Percentiles rank a stretch among this genome's conserved stretches.
These are phyloP conservation scores for Ericerus pela DNA, from an alignment of 1,140 invertebrate species.

Conservation along the genomic window DNA sequence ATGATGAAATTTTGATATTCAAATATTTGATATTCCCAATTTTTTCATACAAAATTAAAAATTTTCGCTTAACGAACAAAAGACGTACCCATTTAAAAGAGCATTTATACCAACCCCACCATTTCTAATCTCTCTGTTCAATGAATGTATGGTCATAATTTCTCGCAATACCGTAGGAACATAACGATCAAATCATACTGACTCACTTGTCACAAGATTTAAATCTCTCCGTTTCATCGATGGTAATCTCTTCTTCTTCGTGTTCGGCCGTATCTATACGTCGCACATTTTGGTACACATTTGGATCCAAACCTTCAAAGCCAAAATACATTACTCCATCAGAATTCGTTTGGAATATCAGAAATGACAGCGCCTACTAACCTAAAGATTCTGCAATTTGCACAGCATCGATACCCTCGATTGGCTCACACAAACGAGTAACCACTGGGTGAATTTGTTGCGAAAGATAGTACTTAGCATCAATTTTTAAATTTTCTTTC, in stretches of 20 bases:
- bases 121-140: neutral
- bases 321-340: conserved; percentile 5
- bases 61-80: neutral
- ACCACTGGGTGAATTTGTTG: conserved; percentile 90
- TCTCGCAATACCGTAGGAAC: neutral
- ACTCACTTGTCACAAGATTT: conserved; percentile 45
- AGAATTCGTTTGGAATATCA: neutral
- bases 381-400: conserved; percentile 82
- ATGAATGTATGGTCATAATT: neutral
- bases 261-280: conserved; percentile 31
- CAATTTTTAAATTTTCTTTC: conserved; percentile 51
- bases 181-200: neutral
- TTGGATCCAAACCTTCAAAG: conserved; percentile 31
- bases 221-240: conserved; percentile 54
- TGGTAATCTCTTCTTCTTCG: conserved; percentile 35
- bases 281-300: conserved; percentile 30
- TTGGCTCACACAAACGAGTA: conserved; percentile 82
- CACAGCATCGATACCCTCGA: conserved; percentile 81
- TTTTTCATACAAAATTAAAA: neutral
- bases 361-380: conserved; percentile 18
- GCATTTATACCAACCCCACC: neutral
- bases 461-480: conserved; percentile 67
- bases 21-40: conserved; percentile 4
- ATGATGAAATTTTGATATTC: neutral
- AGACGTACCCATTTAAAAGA: neutral